Percentiles rank a stretch among this genome's conserved stretches.
Evolutionary conservation across 2,113 vertebrate genomes (phyloP).

Genomic region (Sturnus vulgaris): DNA sequence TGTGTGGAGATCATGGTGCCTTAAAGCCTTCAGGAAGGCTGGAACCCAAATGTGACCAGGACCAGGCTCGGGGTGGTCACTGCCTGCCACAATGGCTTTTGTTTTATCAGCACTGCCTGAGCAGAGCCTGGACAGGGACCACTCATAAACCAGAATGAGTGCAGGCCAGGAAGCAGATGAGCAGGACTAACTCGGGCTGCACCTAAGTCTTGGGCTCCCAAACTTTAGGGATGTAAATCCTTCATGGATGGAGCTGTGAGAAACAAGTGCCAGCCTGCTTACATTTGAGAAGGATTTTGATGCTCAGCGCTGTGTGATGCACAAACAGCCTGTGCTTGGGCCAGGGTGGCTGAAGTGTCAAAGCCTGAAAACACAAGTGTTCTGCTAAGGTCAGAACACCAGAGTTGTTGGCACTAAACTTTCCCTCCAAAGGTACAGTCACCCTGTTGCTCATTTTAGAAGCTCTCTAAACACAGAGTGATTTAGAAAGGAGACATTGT

Average conservation of each 20-base stretch:
- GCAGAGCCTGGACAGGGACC: background rate
- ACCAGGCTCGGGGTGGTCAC: fast-evolving
- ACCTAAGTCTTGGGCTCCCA: background rate
- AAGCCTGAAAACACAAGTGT: background rate
- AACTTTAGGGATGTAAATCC: background rate
- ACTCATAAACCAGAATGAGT: fast-evolving
- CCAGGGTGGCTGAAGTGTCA: background rate
- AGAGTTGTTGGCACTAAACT: background rate
- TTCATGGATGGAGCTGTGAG: background rate
- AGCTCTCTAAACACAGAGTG: background rate
- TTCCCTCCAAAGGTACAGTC: background rate
- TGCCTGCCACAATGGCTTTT: background rate
- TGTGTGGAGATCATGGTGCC: too few species aligned
- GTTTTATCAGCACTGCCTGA: background rate
- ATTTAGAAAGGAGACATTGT: background rate
- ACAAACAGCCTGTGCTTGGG: background rate
- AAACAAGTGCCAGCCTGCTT: background rate
- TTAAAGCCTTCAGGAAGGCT: background rate
- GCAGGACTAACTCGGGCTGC: too few species aligned
- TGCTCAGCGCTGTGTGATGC: background rate
- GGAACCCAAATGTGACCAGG: background rate
- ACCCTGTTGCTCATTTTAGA: background rate
- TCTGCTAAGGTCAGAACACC: background rate
- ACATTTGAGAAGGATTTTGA: background rate
- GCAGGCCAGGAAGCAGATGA: background rate